phyloP scores from a whole-genome alignment of 1,140 invertebrate species.

The Drosophila tristis region DNA sequence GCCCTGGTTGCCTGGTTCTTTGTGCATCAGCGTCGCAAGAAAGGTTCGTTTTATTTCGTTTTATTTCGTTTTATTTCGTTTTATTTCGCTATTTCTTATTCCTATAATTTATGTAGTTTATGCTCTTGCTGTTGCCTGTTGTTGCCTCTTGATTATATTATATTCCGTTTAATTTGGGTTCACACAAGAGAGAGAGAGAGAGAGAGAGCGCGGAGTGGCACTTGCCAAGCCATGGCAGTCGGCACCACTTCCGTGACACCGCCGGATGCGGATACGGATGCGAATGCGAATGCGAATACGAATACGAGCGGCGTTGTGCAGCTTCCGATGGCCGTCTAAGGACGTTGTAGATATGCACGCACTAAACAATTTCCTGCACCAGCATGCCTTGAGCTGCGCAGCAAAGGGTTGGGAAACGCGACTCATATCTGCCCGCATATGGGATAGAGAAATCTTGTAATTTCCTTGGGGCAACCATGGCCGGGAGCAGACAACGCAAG shows the following conservation, averaged over 20 bases:
- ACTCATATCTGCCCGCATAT: constrained; percentile 1
- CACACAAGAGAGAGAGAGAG: too few species aligned
- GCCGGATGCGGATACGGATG: constrained; percentile 50
- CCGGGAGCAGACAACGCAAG: constrained; percentile 47
- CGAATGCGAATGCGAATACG: constrained; percentile 13
- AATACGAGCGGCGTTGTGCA: constrained; percentile 57
- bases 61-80: constrained; percentile 8
- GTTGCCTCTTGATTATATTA: not conserved
- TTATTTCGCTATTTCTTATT: constrained; percentile 15
- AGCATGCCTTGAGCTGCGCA: constrained; percentile 4
- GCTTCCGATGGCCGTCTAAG: constrained; percentile 53
- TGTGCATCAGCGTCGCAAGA: constrained; percentile 89
- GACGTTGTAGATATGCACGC: constrained; percentile 15
- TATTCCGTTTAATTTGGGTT: too few species aligned
- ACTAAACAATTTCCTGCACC: constrained; percentile 82
- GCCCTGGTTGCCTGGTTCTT: constrained; percentile 93
- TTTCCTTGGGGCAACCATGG: constrained; percentile 67
- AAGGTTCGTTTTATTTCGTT: constrained; percentile 85
- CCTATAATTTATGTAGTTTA: constrained; percentile 14
- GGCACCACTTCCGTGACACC: constrained; percentile 70
- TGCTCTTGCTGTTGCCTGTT: not conserved
- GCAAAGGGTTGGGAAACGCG: constrained; percentile 9
- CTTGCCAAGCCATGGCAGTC: constrained; percentile 22
- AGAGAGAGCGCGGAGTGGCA: too few species aligned
- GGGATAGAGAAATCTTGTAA: constrained; percentile 40